Conservation (phyloP, 2,888 invertebrate genomes). For the Adela reaumurella region DNA sequence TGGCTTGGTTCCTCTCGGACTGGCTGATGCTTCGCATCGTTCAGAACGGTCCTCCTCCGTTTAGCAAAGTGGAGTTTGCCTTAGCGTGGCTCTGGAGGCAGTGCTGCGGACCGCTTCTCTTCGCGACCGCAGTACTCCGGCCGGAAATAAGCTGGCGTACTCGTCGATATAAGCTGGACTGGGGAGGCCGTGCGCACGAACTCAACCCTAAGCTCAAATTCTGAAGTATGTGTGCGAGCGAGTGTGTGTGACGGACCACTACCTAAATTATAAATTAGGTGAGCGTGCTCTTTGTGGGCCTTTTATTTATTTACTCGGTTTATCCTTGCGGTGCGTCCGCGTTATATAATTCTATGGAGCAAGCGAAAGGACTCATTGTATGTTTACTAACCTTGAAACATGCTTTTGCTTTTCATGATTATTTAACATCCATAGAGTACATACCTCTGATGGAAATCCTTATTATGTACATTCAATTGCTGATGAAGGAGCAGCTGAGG, state of each 20-base stretch:
- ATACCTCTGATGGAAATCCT: too few species aligned
- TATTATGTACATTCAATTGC: too few species aligned
- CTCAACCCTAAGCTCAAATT: constrained; percentile 71
- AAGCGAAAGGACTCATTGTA: too few species aligned
- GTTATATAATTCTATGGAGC: too few species aligned
- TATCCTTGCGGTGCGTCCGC: not conserved
- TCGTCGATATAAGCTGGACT: constrained; percentile 84
- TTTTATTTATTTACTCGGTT: not conserved
- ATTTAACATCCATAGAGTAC: too few species aligned
- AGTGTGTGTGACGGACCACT: not conserved
- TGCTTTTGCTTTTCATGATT: too few species aligned
- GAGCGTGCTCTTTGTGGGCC: not conserved
- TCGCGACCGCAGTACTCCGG: constrained; percentile 80
- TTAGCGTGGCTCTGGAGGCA: constrained; percentile 95
- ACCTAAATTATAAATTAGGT: not conserved
- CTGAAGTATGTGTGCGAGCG: constrained; percentile 26
- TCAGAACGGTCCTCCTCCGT: constrained; percentile 89
- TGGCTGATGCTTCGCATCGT: constrained; percentile 87
- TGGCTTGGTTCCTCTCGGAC: constrained; percentile 94
- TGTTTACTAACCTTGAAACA: too few species aligned
- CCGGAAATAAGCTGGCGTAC: constrained; percentile 93
- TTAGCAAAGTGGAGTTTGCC: constrained; percentile 92
- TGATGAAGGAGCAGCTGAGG: too few species aligned
- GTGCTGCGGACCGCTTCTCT: constrained; percentile 83
- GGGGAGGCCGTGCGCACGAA: constrained; percentile 95